Percentiles rank a stretch among this genome's conserved stretches.
Conservation (phyloP, 2,888 invertebrate species). For the Pteria penguin region DNA sequence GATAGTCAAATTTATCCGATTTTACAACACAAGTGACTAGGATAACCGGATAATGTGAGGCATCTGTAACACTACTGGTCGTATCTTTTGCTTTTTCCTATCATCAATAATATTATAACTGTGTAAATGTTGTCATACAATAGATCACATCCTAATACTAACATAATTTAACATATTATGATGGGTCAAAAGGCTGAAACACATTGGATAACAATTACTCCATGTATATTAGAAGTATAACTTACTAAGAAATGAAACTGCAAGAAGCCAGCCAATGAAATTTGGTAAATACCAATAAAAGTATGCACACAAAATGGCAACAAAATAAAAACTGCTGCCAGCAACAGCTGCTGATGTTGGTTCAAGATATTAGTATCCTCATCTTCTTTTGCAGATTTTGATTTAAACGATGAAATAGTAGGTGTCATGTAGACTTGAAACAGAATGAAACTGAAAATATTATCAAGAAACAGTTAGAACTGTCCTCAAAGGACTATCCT, state of each 20-base stretch:
- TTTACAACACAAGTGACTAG: too few species aligned
- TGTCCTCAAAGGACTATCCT: not conserved
- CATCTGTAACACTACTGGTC: too few species aligned
- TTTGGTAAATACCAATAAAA: slow-evolving; percentile 52
- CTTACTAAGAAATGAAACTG: slow-evolving; percentile 62
- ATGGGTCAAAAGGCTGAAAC: too few species aligned
- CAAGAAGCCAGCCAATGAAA: slow-evolving; percentile 48
- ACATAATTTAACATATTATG: too few species aligned
- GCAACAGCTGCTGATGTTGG: slow-evolving; percentile 56
- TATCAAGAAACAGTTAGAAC: slow-evolving; percentile 15
- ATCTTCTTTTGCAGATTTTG: slow-evolving; percentile 45
- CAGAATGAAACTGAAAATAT: slow-evolving; percentile 68
- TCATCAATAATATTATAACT: too few species aligned
- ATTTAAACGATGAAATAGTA: slow-evolving; percentile 70
- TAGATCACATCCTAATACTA: too few species aligned
- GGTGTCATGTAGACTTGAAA: slow-evolving; percentile 71
- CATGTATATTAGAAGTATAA: too few species aligned
- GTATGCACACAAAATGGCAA: slow-evolving; percentile 61
- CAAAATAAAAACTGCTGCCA: slow-evolving; percentile 61
- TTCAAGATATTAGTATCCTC: slow-evolving; percentile 65
- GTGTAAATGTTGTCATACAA: too few species aligned
- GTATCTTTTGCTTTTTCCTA: too few species aligned
- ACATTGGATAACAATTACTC: too few species aligned
- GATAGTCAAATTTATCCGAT: too few species aligned
- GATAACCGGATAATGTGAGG: too few species aligned